Evolutionary conservation across 2,888 invertebrate genomes (phyloP), one percentile per base, ranked within the genome.

Genomic region (Poecilus cupreus): DNA sequence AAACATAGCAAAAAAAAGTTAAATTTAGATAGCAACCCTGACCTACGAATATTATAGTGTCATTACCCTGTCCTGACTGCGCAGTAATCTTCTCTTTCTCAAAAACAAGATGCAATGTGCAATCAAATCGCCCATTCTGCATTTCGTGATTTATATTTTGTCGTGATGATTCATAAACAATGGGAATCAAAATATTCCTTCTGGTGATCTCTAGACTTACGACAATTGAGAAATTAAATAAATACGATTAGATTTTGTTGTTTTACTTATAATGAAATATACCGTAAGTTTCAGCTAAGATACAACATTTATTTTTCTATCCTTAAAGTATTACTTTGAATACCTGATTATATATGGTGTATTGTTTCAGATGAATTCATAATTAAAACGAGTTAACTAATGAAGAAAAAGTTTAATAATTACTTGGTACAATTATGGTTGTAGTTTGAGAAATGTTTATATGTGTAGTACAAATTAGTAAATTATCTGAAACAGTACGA

Each of bases 21-120:
- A 79, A 79, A 49, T 79, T 70, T 51, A 70, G 79, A 79, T 79
- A 64, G 37, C 22, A 51, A 68, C 37, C 79, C 79, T 79, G 79
- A 79, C 79, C 79, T 79, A 79, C 51, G 79, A 37, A 20, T 51
- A 79, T 32, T 70, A n/a, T 6, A 70, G 49, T 32, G 79, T 79
- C 79, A 46, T 79, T 79, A 79, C 70, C 79, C 70, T 39, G 13
- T 8, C 2, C 6, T 10, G 37, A 68, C 11, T 68, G 37, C 60
- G 60, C 37, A 32, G 46, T 43, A 43, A 37, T 11, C 39, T 20
- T 70, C 8, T 32, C 32, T 24, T n/a, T 37, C 20, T 60, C 43
- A 60, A 60, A 77, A 60, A 77, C 37, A 54, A 22, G 18, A 39
- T 77, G 24, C 57, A 57, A 54, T 76, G n/a, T 43, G 24, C 16